Percentiles rank a stretch among this genome's conserved stretches.
Conservation (phyloP, 35 echinoderm and acorn worm species). For the Lytechinus pictus region DNA sequence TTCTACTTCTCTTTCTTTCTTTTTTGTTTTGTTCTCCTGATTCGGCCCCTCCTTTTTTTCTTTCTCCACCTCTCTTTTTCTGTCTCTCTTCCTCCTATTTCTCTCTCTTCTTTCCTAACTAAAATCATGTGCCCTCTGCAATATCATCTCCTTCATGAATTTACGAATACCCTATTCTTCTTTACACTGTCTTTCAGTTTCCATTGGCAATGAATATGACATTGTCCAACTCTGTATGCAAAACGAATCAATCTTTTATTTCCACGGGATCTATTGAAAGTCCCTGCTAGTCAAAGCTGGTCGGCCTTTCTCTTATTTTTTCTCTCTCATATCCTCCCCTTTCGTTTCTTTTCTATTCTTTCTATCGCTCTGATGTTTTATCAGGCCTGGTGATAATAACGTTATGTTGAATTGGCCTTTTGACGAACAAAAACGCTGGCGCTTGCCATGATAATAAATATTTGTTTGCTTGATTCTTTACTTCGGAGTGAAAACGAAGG, state of each 20-base stretch:
- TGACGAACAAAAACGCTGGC: slow-evolving; percentile 22
- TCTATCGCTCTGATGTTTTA: slow-evolving; percentile 26
- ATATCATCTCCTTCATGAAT: not conserved
- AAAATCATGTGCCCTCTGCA: not conserved
- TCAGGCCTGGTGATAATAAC: slow-evolving; percentile 48
- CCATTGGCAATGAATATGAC: not conserved
- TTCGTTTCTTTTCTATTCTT: slow-evolving; percentile 31
- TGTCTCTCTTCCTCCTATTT: not conserved
- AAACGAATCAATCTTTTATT: slow-evolving; percentile 20
- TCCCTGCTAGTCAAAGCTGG: not conserved
- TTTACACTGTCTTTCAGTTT: not conserved
- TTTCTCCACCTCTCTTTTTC: not conserved
- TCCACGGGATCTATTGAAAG: not conserved
- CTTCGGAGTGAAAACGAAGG: not conserved
- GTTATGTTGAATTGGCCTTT: slow-evolving; percentile 39
- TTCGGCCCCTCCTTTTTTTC: not conserved
- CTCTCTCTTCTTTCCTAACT: not conserved
- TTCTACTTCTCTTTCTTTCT: not conserved
- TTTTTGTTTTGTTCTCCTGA: not conserved
- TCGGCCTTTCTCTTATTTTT: not conserved
- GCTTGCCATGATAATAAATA: slow-evolving; percentile 49
- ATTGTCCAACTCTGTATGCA: not conserved
- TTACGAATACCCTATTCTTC: not conserved
- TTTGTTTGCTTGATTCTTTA: slow-evolving; percentile 29
- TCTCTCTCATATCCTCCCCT: not conserved